Evolutionary conservation across 2,797 vertebrate species (phyloP), one percentile per base, ranked within the genome.

Genomic region (Pangasius djambal): DNA sequence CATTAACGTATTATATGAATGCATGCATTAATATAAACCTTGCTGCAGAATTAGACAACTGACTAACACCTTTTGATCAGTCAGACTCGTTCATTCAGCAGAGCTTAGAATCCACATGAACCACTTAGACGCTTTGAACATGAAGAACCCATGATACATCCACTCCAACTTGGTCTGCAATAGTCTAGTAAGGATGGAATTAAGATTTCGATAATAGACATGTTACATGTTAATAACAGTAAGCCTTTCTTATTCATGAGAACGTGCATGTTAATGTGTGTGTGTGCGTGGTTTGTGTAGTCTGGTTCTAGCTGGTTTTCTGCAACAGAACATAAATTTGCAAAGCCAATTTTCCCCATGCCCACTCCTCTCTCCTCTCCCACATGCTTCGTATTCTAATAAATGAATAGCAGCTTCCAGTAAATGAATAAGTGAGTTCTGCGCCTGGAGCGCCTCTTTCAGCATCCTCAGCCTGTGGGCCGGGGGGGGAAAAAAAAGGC

Each of bases 331-430:
- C 59, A 82, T 89, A 89, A 90, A 92, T 89, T 89, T 88, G 86
- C 88, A 90, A 87, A 87, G 90, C 52, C 85, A 1, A 78, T 88
- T 86, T 87, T 75, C 85, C 84, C 91, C 90, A 28, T 88, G 65
- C 84, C 82, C 88, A 78, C 92, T 57, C 78, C 61, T 85, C 92
- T 78, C 67, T 84, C 37, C 89, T 89, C 90, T 91, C 89, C 91
- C 90, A 92, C 92, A 90, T 90, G 91, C 92, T 92, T 93, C 91
- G 91, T 93, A 94, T 94, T 95, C 93, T 93, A 93, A 94, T 93
- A 92, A 94, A 93, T 93, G 90, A 95, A 94, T 92, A 93, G 94
- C 93, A 91, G 85, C 86, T 89, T 87, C 86, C 83, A 87, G 75
- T 89, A 92, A 92, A 91, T 87, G 89, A 89, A 93, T 92, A 93